Evolutionary conservation across 2,797 vertebrate genomes (phyloP), one percentile per base, ranked within the genome.

Genomic region (Ambastaia sidthimunki): DNA sequence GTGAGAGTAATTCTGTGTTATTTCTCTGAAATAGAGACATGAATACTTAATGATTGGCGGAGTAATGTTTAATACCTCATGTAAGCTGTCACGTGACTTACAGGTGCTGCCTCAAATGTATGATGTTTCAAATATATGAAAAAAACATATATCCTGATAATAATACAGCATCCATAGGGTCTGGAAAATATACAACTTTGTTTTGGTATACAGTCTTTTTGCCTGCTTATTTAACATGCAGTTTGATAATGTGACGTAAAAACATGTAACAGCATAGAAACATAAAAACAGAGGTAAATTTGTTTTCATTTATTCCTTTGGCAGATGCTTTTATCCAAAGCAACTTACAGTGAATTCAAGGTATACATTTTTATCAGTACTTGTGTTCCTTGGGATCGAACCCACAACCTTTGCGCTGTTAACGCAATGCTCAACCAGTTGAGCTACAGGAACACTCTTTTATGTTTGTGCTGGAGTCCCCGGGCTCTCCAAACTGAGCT

Each of bases 31-130:
- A 85, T 83, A 80, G 80, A 82, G 84, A 81, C 87, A 90, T 91
- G 88, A 91, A 91, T 91, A 89, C 89, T 90, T 92, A 88, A 91
- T 91, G 85, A 88, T 86, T 62, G 60, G 80, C 85, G 77, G 85
- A 87, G 76, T 80, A 87, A 87, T 86, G 90, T 89, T 90, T 89
- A 91, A 89, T 88, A 83, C 52, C 65, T 74, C 81, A 68, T 79
- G 71, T 76, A 73, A 81, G 80, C 41, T 81, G 69, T 74, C 75
- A 60, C 47, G 65, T 74, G 70, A 62, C 60, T 85, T 48, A 62
- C 3, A 47, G 78, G 54, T 71, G 28, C 21, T 23, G 55, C 44
- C 25, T 57, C 48, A 31, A 13, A 15, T 66, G n/a, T n/a, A n/a
- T n/a, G n/a, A n/a, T n/a, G n/a, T n/a, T n/a, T n/a, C n/a, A n/a